A percentile compares a stretch with the other conserved stretches of the same genome.
Evolutionary conservation across 2,888 invertebrate species (phyloP).

Genomic region (Chaetoderma sp.): DNA sequence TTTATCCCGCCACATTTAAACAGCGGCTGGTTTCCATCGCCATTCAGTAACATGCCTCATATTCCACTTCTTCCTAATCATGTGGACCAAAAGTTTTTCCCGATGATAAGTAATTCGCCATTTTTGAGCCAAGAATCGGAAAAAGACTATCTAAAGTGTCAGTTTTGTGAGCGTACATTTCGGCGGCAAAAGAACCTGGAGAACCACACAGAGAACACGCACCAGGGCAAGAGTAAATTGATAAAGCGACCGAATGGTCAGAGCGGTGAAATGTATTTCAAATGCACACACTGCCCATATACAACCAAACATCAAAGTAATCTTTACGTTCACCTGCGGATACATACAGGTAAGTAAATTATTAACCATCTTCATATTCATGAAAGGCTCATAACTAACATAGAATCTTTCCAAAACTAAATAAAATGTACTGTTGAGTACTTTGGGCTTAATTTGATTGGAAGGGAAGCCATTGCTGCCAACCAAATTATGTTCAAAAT

Average conservation of each 20-base stretch:
- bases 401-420: too few species aligned
- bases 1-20: background rate
- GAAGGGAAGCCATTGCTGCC: too few species aligned
- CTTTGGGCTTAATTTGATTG: background rate
- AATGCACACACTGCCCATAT: constrained; percentile 68
- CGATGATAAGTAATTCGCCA: constrained; percentile 51
- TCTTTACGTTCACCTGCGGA: constrained; percentile 67
- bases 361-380: too few species aligned
- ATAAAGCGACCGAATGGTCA: constrained; percentile 40
- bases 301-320: constrained; percentile 69
- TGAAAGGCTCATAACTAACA: background rate
- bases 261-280: constrained; percentile 64
- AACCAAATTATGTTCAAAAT: too few species aligned
- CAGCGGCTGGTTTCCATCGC: background rate
- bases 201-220: constrained; percentile 67
- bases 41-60: constrained; percentile 48
- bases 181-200: constrained; percentile 66
- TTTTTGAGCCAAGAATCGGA: constrained; percentile 48
- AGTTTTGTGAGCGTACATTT: constrained; percentile 64
- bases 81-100: constrained; percentile 55
- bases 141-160: constrained; percentile 61
- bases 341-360: constrained; percentile 65
- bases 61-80: constrained; percentile 46
- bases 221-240: constrained; percentile 61
- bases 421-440: too few species aligned